Conservation (phyloP, 2,797 vertebrate genomes). For the Eupleurogrammus muticus region DNA sequence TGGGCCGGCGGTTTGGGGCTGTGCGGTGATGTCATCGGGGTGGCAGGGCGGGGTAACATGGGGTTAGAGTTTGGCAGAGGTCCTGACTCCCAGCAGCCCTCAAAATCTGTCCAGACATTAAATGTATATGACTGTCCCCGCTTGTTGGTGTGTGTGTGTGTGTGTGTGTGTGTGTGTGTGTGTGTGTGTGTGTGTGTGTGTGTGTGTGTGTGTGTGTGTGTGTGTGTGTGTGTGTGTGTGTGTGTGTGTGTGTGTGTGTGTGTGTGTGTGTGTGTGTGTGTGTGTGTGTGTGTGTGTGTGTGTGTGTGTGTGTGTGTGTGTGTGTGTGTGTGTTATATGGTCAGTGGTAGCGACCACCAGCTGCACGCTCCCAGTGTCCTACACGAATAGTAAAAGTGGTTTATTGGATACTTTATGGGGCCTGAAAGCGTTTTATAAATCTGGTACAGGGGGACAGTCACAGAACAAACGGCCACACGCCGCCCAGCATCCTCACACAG, state of each 20-base stretch:
- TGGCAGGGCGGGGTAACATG: slow-evolving; percentile 69
- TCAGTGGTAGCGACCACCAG: slow-evolving; percentile 52
- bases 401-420: slow-evolving; percentile 71
- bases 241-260: slow-evolving; percentile 29
- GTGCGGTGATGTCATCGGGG: slow-evolving; percentile 68
- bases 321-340: slow-evolving; percentile 34
- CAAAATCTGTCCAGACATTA: slow-evolving; percentile 49
- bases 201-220: slow-evolving; percentile 31
- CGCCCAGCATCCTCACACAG: slow-evolving; percentile 30
- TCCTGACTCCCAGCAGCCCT: slow-evolving; percentile 56
- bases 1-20: slow-evolving; percentile 44
- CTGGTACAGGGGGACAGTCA: slow-evolving; percentile 38
- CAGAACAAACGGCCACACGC: slow-evolving; percentile 44
- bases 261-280: slow-evolving; percentile 15
- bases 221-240: slow-evolving; percentile 26
- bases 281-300: slow-evolving; percentile 20
- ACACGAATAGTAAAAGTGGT: slow-evolving; percentile 69
- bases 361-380: slow-evolving; percentile 53
- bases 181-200: slow-evolving; percentile 31
- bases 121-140: slow-evolving; percentile 37
- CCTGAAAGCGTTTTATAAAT: slow-evolving; percentile 64
- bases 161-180: slow-evolving; percentile 26
- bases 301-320: background rate
- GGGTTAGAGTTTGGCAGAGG: slow-evolving; percentile 66
- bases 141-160: slow-evolving; percentile 21